A percentile compares a stretch with the other conserved stretches of the same genome.
Evolutionary conservation across 2,113 vertebrate genomes (phyloP).

Genomic region (Cygnus atratus): DNA sequence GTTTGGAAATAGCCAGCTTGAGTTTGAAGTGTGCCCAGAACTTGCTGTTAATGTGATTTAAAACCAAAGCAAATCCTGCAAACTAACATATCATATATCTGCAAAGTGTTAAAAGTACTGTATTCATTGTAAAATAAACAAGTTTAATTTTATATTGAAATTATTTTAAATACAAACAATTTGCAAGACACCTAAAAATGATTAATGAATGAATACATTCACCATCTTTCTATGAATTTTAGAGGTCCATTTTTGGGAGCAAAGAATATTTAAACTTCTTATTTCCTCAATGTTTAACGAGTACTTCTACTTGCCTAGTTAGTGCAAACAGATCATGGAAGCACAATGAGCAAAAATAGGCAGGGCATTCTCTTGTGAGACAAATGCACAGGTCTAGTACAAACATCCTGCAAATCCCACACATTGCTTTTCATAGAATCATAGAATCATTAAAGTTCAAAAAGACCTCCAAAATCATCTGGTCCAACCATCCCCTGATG

Average conservation of each 20-base stretch:
- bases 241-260: fast-evolving
- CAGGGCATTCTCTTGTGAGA: fast-evolving
- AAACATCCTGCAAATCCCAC: background rate
- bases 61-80: background rate
- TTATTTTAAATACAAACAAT: background rate
- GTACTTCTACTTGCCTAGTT: background rate
- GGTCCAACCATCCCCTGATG: too few species aligned
- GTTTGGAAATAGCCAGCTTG: background rate
- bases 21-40: background rate
- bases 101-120: background rate
- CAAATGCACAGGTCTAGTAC: background rate
- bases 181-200: background rate
- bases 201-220: fast-evolving
- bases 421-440: background rate
- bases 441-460: too few species aligned
- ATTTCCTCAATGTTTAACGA: background rate
- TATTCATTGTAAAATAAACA: background rate
- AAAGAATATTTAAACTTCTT: background rate
- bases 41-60: background rate
- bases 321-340: background rate
- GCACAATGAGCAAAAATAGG: background rate
- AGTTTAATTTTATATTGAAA: background rate
- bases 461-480: too few species aligned
- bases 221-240: background rate
- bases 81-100: background rate